phyloP scores from a whole-genome alignment of 1,140 invertebrate species.

The Drosophila ogumai region DNA sequence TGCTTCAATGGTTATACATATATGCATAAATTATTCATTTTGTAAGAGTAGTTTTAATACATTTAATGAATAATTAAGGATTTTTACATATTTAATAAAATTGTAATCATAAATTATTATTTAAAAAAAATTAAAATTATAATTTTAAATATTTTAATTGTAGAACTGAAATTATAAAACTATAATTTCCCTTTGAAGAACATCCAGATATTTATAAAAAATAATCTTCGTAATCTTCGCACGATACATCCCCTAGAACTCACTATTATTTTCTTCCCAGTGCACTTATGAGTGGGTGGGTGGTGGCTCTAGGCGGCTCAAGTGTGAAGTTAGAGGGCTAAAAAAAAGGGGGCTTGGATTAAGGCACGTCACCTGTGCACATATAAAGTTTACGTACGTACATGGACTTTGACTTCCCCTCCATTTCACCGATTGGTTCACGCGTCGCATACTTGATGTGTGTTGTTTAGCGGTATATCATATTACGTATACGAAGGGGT shows the following conservation, averaged over 20 bases:
- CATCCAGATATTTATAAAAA: not conserved
- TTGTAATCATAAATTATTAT: no score
- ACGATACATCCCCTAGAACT: not conserved
- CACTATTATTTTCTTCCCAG: not conserved
- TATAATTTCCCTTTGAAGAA: not conserved
- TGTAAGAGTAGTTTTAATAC: no score
- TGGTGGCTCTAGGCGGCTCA: not conserved
- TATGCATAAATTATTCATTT: no score
- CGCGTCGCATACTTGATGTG: slow-evolving; percentile 48
- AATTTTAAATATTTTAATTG: no score
- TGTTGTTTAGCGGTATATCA: not conserved
- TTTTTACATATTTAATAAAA: no score
- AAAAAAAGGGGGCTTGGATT: slow-evolving; percentile 6
- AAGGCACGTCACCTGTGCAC: slow-evolving; percentile 11
- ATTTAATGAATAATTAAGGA: no score
- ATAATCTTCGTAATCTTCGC: not conserved
- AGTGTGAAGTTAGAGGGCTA: not conserved
- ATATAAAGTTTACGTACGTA: not conserved
- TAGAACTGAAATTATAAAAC: no score
- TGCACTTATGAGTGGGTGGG: not conserved
- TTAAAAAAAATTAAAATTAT: no score
- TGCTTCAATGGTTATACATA: no score
- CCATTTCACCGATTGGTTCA: slow-evolving; percentile 11
- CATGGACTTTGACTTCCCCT: not conserved
- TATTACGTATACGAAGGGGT: slow-evolving; percentile 36